Conservation (phyloP, 2,797 vertebrate species). For the Sciaenops ocellatus region DNA sequence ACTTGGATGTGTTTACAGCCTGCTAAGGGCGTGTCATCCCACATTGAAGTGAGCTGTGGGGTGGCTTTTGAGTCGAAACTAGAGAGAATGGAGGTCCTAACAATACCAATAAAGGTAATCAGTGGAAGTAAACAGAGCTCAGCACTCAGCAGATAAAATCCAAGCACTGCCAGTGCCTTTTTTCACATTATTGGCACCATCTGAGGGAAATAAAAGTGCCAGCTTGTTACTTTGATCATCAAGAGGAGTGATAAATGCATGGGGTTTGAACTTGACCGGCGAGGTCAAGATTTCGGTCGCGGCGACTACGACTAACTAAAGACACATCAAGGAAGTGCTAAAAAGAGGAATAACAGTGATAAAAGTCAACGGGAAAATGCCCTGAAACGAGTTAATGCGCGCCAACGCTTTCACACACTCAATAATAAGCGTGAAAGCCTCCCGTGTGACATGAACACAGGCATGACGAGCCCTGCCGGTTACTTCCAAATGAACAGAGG, state of each 20-base stretch:
- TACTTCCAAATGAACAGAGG: constrained; percentile 36
- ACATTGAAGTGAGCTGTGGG: neutral
- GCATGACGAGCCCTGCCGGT: constrained; percentile 11
- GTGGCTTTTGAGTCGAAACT: neutral
- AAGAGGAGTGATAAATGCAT: neutral
- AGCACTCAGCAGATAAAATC: constrained; percentile 15
- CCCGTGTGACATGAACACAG: constrained; percentile 11
- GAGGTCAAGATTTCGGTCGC: neutral
- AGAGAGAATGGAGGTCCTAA: neutral
- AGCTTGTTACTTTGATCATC: constrained; percentile 18
- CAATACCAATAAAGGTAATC: constrained; percentile 22
- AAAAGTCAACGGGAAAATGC: neutral
- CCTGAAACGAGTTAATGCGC: constrained; percentile 8
- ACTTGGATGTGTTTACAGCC: neutral
- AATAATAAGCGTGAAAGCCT: constrained; percentile 4
- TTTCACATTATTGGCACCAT: constrained; percentile 10
- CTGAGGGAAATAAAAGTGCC: constrained; percentile 21
- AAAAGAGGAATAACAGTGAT: neutral
- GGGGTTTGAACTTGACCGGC: neutral
- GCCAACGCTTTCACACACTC: neutral
- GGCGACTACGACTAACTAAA: neutral
- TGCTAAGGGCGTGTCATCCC: neutral
- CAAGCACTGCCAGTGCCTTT: constrained; percentile 29
- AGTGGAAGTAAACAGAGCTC: constrained; percentile 16
- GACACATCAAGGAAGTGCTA: neutral